phyloP scores from a whole-genome alignment of 2,888 invertebrate species.

The Geophilus truncorum region DNA sequence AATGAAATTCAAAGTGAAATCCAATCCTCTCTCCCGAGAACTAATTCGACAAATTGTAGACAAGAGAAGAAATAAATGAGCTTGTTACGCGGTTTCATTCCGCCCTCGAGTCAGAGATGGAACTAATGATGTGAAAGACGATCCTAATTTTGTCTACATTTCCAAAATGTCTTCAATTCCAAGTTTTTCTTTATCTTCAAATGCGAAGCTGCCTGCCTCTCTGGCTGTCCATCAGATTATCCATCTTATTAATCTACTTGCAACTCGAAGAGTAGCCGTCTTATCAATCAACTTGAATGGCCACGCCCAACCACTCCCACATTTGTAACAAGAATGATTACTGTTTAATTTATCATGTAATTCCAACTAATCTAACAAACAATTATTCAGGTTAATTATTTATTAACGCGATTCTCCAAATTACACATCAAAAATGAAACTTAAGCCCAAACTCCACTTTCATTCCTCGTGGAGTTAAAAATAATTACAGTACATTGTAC shows the following conservation, averaged over 20 bases:
- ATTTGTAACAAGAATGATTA: slow-evolving; percentile 1
- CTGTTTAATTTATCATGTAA: background rate
- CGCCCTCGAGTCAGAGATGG: background rate
- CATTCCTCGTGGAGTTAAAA: too few species aligned
- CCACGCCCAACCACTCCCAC: background rate
- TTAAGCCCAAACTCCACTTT: too few species aligned
- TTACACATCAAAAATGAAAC: background rate
- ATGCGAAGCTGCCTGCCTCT: background rate
- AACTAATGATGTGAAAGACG: slow-evolving; percentile 6
- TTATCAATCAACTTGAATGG: background rate
- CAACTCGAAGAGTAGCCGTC: background rate
- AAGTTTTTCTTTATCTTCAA: background rate
- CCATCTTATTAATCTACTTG: background rate
- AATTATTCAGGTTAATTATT: background rate
- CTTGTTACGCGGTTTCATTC: background rate
- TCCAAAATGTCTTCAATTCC: background rate
- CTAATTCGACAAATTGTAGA: slow-evolving; percentile 15
- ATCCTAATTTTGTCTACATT: background rate
- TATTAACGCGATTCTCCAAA: background rate
- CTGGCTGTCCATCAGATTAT: background rate
- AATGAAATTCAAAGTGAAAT: slow-evolving; percentile 8
- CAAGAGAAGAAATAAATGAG: background rate
- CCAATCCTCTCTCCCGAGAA: background rate
- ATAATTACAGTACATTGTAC: too few species aligned
- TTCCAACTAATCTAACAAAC: background rate